Evolutionary conservation across 2,888 invertebrate genomes (phyloP).

Genomic region (Drosophila glabriapex): DNA sequence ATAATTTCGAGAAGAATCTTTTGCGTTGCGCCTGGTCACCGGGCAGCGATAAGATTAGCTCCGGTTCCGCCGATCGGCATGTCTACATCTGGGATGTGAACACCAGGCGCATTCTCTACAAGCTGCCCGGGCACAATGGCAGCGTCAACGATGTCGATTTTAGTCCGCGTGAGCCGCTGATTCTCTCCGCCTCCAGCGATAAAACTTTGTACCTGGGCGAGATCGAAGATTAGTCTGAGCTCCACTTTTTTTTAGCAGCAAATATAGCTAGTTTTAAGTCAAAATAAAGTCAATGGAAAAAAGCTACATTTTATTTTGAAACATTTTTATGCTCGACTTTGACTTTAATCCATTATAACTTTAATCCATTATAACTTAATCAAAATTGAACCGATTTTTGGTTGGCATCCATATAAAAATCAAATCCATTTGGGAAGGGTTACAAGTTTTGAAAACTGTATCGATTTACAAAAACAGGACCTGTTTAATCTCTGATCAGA

Average conservation of each 20-base stretch:
- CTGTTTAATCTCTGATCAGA: background rate
- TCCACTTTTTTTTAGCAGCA: background rate
- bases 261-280: background rate
- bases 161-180: constrained; percentile 96
- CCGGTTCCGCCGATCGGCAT: constrained; percentile 97
- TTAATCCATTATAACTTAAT: background rate
- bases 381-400: background rate
- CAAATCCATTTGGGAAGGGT: background rate
- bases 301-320: background rate
- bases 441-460: background rate
- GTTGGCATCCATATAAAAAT: background rate
- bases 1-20: constrained; percentile 99
- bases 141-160: constrained; percentile 98
- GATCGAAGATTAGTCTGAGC: constrained; percentile 88
- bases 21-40: constrained; percentile 96
- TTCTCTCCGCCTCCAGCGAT: constrained; percentile 97
- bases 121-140: constrained; percentile 98
- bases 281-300: constrained; percentile 5
- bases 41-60: constrained; percentile 93
- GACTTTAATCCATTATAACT: background rate
- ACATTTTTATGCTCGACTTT: background rate
- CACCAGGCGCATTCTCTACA: constrained; percentile 95
- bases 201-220: constrained; percentile 98
- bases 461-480: background rate
- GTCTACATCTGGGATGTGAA: constrained; percentile 99